Percentiles rank a stretch among this genome's conserved stretches.
These are phyloP conservation scores for Cyaniris semiargus DNA, from an alignment of 2,888 invertebrate genomes.

Conservation along the genomic window DNA sequence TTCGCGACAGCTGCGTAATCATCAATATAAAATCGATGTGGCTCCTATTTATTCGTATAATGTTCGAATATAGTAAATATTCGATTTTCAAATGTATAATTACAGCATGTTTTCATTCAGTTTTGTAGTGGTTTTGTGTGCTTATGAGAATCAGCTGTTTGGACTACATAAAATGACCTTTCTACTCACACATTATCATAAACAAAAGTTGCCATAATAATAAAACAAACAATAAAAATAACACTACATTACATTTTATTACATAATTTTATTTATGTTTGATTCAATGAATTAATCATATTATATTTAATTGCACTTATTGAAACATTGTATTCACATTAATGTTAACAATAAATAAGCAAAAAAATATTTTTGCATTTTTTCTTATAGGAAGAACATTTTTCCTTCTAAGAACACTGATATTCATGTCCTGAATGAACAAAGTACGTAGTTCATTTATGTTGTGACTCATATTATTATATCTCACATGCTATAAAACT, in stretches of 20 bases:
- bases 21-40: not conserved
- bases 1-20: not conserved
- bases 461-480: not conserved
- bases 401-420: not conserved
- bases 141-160: slow-evolving; percentile 48
- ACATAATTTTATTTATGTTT: slow-evolving; percentile 5
- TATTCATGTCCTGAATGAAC: not conserved
- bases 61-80: not conserved
- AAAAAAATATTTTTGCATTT: not conserved
- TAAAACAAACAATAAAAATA: slow-evolving; percentile 20
- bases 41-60: not conserved
- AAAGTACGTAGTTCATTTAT: not conserved
- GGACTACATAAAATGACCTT: slow-evolving; percentile 44
- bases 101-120: not conserved
- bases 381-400: not conserved
- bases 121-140: not conserved
- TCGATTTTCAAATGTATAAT: not conserved
- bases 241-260: slow-evolving; percentile 8
- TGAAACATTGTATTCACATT: not conserved
- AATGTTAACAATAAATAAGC: not conserved
- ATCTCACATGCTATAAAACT: not conserved
- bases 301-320: not conserved
- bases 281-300: not conserved
- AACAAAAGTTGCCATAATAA: slow-evolving; percentile 43
- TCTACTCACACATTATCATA: slow-evolving; percentile 38